Percentiles rank a stretch among this genome's conserved stretches.
phyloP scores from a whole-genome alignment of 2,888 invertebrate genomes.

The Ischnura elegans region DNA sequence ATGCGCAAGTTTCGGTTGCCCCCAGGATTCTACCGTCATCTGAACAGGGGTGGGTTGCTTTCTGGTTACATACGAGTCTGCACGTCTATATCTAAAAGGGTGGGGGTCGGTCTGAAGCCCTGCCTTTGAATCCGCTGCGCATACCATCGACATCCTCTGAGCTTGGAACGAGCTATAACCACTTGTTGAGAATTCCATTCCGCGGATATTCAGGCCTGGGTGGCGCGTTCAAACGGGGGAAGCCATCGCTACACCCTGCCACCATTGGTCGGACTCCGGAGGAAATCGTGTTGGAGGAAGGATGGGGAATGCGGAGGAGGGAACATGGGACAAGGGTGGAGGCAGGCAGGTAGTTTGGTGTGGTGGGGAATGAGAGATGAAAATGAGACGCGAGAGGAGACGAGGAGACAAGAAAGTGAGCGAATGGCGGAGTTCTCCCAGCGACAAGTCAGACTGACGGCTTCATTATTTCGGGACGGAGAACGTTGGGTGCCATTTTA shows the following conservation, averaged over 20 bases:
- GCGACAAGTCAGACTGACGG: not conserved
- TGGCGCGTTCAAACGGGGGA: not conserved
- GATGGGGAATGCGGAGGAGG: not conserved
- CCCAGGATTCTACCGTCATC: not conserved
- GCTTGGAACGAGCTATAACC: conserved; percentile 3
- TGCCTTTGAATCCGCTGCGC: not conserved
- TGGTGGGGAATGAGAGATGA: not conserved
- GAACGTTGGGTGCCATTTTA: conserved; percentile 30
- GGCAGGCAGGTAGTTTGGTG: not conserved
- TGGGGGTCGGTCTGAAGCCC: not conserved
- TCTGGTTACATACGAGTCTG: not conserved
- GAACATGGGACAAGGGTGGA: not conserved
- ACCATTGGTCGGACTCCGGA: not conserved
- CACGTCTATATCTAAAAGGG: not conserved
- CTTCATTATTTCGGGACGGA: conserved; percentile 21
- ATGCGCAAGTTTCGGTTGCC: not conserved
- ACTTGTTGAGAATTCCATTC: conserved; percentile 30
- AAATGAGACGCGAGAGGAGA: conserved; percentile 1
- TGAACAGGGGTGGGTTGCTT: not conserved
- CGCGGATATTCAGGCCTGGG: conserved; percentile 13
- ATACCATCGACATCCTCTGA: not conserved
- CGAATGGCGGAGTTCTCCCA: not conserved
- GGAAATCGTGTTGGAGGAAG: not conserved
- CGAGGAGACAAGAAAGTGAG: not conserved
- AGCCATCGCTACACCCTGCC: not conserved